Conservation (phyloP, 2,888 invertebrate species). For the Bimastos eiseni region DNA sequence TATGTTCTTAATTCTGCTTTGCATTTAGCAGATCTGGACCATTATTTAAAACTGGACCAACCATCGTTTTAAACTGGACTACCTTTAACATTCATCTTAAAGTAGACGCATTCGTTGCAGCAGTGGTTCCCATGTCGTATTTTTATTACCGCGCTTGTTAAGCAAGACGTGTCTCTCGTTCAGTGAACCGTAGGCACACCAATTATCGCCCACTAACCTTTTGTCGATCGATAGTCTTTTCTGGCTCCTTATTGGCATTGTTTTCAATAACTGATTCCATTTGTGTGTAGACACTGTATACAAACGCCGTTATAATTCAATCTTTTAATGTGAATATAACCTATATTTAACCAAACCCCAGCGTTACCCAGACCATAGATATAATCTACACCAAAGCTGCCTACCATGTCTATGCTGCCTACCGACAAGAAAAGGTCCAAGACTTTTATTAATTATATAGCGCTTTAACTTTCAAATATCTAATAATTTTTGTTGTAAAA, state of each 20-base stretch:
- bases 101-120: too few relatives aligned
- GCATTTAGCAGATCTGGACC: too few relatives aligned
- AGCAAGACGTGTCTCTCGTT: neutral
- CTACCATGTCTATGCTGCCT: too few relatives aligned
- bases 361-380: neutral
- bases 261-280: constrained; percentile 38
- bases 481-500: too few relatives aligned
- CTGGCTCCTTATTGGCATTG: constrained; percentile 30
- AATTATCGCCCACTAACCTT: constrained; percentile 26
- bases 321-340: neutral
- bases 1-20: too few relatives aligned
- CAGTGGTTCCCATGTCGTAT: too few relatives aligned
- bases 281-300: neutral
- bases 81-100: too few relatives aligned
- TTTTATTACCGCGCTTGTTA: too few relatives aligned
- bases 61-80: too few relatives aligned
- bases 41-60: too few relatives aligned
- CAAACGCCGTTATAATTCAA: neutral
- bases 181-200: neutral
- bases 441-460: neutral
- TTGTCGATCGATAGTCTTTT: constrained; percentile 31
- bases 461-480: neutral
- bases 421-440: neutral
- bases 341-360: neutral
- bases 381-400: too few relatives aligned